A percentile compares a stretch with the other conserved stretches of the same genome.
These are phyloP conservation scores for Corydoras maculifer DNA, from an alignment of 2,113 vertebrate species.

Conservation along the genomic window DNA sequence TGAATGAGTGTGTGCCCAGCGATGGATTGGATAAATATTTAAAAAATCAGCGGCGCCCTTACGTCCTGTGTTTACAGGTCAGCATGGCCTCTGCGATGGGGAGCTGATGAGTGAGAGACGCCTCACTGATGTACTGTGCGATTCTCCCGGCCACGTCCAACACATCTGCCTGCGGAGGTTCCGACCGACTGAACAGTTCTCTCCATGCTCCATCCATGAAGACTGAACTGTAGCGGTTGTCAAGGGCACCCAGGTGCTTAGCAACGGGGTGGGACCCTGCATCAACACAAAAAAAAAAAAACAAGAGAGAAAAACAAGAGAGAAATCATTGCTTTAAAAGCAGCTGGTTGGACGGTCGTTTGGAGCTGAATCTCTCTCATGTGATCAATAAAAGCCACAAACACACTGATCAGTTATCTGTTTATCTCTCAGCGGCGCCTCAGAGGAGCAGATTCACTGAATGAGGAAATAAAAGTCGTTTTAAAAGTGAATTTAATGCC, in stretches of 20 bases:
- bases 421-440: too few species aligned
- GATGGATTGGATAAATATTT: neutral
- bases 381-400: too few species aligned
- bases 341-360: too few species aligned
- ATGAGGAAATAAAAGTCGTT: too few species aligned
- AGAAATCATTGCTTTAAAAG: too few species aligned
- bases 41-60: constrained; percentile 45
- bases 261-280: constrained; percentile 83
- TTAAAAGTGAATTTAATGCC: too few species aligned
- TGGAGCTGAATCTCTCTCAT: too few species aligned
- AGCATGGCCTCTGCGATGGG: constrained; percentile 89
- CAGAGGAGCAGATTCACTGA: too few species aligned
- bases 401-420: too few species aligned
- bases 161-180: constrained; percentile 72
- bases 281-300: neutral
- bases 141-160: constrained; percentile 77
- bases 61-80: constrained; percentile 85
- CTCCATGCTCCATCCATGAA: constrained; percentile 80
- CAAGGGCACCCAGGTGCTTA: constrained; percentile 78
- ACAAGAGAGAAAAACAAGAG: too few species aligned
- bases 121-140: constrained; percentile 72
- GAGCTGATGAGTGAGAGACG: constrained; percentile 75
- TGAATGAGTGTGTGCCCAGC: too few species aligned
- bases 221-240: constrained; percentile 75
- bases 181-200: constrained; percentile 76